phyloP scores from a whole-genome alignment of 2,113 vertebrate genomes.

The Clarias batrachus region DNA sequence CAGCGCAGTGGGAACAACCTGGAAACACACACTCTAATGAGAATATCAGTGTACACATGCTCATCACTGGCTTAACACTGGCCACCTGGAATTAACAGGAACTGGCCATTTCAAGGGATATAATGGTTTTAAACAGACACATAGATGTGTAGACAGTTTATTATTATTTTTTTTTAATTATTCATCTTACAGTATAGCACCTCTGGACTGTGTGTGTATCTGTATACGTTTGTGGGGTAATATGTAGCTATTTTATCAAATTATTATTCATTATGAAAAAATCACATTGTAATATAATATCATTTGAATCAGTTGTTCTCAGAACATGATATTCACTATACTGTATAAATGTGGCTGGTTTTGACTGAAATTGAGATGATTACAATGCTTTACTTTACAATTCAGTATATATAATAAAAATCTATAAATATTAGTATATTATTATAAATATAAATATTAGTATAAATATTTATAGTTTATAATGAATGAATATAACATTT shows the following conservation, averaged over 20 bases:
- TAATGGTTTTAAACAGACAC: background rate
- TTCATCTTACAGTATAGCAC: background rate
- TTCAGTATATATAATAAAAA: too few species aligned
- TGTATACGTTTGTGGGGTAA: background rate
- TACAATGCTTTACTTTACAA: too few species aligned
- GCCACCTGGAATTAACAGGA: background rate
- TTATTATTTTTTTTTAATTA: background rate
- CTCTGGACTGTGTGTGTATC: background rate
- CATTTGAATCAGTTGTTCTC: background rate
- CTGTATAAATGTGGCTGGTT: background rate
- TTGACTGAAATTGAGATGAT: background rate
- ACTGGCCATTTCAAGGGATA: background rate
- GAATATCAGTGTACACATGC: background rate
- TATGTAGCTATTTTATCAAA: background rate
- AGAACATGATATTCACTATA: background rate
- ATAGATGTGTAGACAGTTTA: too few species aligned
- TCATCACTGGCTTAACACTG: background rate
- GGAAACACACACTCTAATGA: conserved; percentile 7
- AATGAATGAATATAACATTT: background rate
- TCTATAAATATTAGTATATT: too few species aligned
- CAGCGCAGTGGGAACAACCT: background rate
- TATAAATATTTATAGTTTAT: background rate
- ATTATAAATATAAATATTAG: too few species aligned
- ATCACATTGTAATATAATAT: background rate
- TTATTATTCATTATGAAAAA: background rate